Base-by-base conservation (phyloP, 2,888 invertebrate genomes). In the Hydropsyche betteni region DNA sequence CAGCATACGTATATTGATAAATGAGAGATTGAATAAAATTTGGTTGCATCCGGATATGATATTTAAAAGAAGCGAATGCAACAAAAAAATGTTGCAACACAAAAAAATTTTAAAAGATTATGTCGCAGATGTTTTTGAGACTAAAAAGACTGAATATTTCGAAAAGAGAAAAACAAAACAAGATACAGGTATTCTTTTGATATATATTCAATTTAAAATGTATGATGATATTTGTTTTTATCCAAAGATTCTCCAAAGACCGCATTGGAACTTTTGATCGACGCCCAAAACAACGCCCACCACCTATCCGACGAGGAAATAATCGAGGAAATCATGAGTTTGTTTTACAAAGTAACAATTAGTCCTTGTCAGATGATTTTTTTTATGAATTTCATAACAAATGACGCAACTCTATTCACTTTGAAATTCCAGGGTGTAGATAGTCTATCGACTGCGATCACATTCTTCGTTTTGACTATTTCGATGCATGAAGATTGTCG, bases 251-350 rank as follows among this genome's bases (percentile, higher is more conserved):
- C 58, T 33, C 68, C 74, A 58, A 44, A 10, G 10, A 76, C 74
- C 44, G 74, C 58, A 16, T 58, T 58, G 24, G 16, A 74, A 34
- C 51, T 44, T 38, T 58, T 76, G 50, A 50, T 76, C 7, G 69
- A 74, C 58, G 76, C 76, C 44, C 69, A 76, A 69, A 33, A 69
- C 16, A 68, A 38, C 6, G 50, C 44, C 14, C 58, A 58, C 8
- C 51, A 51, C 10, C 51, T 69, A 2, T 73, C 64, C 55, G 74
- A 76, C 33, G 14, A 12, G 5, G 74, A 76, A 74, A 69, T 76
- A 8, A 69, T 76, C 52, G 76, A 76, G 4, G 76, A 76, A 61
- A 58, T 76, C 12, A 58, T 73, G 58, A 76, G 74, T 38, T 12
- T 69, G 7, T 74, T 44, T 24, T 12, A 50, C 10, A 74, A 74